Evolutionary conservation across 2,888 invertebrate genomes (phyloP), one percentile per base, ranked within the genome.

Genomic region (Andrena haemorrhoa): DNA sequence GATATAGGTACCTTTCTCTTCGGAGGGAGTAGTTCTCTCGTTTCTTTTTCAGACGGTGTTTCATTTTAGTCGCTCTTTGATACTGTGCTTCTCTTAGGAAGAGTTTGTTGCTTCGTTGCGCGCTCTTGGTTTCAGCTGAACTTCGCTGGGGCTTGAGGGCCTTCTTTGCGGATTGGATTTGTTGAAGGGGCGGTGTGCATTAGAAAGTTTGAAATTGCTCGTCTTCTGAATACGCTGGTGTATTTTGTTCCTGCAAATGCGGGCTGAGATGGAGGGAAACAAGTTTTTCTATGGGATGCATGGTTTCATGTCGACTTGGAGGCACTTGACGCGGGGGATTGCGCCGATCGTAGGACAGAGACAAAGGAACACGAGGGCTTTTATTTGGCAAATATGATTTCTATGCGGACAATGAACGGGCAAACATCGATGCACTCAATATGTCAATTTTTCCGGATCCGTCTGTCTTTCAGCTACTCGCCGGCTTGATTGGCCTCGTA

Each of bases 371-470:
- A 64, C 73, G 41, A 8, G 31, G 16, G 26, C 51, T 23, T 63
- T 26, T 77, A 35, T 82, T 83, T 83, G 74, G 66, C 68, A 82
- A 82, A 83, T 82, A 82, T 74, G 66, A 74, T 83, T 83, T 82
- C 75, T 82, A 51, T 58, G n/a, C 58, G 47, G 58, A 74, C 83
- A 68, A 78, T 77, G 82, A 74, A 47, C 8, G 49, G 8, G 83
- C 56, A 82, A 83, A 83, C 63, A 82, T 64, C 66, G 58, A 77
- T 31, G 74, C 58, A 26, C 58, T 74, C 78, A 26, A 78, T 82
- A 82, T 74, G 82, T 35, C 77, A 68, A 47, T 73, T 63, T 53
- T 74, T 77, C 56, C 35, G 68, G 63, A 33, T 80, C 49, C 70
- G 47, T 70, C 58, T 74, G 47, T 65, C 64, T 58, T 53, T 8